Evolutionary conservation across 2,797 vertebrate genomes (phyloP).

Genomic region (Spinus olivaceus): DNA sequence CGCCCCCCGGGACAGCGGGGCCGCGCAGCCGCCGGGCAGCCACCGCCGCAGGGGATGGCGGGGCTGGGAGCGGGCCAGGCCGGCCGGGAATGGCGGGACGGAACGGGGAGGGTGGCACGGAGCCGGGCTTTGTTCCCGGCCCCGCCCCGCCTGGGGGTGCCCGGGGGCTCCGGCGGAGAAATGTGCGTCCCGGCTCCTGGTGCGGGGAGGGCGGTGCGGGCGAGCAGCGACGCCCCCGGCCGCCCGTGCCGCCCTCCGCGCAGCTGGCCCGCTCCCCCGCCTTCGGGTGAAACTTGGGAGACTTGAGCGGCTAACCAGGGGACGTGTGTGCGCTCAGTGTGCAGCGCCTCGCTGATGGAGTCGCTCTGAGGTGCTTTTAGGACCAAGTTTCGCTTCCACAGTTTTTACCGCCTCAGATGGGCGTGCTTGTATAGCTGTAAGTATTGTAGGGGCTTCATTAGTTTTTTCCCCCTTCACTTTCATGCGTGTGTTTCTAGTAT

Average conservation of each 20-base stretch:
- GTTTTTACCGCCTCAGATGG: neutral
- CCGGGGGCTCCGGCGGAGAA: neutral
- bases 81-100: constrained; percentile 24
- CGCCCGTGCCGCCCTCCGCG: neutral
- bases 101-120: constrained; percentile 15
- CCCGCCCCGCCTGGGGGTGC: constrained; percentile 38
- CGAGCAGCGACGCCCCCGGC: neutral
- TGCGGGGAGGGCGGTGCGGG: neutral
- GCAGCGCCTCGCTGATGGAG: neutral
- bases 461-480: fast-evolving
- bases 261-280: neutral
- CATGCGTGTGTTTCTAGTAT: fast-evolving
- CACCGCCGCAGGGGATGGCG: neutral
- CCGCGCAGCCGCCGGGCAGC: neutral
- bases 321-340: fast-evolving
- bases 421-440: fast-evolving
- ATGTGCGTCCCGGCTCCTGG: neutral
- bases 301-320: neutral
- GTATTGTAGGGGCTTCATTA: neutral
- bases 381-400: neutral
- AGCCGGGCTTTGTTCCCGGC: constrained; percentile 55
- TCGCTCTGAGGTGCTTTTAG: neutral
- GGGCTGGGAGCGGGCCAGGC: neutral
- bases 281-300: neutral
- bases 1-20: neutral